These are phyloP conservation scores for Tachina grossa DNA, from an alignment of 2,888 invertebrate species.

Conservation along the genomic window DNA sequence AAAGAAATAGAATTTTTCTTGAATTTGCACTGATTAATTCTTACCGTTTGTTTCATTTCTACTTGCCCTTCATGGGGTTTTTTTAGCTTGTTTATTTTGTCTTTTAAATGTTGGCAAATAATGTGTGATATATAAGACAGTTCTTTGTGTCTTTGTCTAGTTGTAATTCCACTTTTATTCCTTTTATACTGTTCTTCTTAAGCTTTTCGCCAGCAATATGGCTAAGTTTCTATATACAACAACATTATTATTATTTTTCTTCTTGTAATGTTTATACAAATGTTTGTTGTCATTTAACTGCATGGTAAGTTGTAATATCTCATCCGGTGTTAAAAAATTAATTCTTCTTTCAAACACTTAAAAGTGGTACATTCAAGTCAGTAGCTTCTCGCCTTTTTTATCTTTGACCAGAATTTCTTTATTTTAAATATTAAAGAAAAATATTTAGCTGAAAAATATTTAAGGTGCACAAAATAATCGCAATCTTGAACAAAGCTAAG, in stretches of 20 bases:
- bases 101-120: slow-evolving; percentile 24
- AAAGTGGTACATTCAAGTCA: no score
- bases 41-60: background rate
- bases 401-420: no score
- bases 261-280: background rate
- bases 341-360: no score
- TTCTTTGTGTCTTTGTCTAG: slow-evolving; percentile 21
- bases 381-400: no score
- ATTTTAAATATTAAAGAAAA: no score
- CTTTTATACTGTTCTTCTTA: slow-evolving; percentile 3
- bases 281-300: background rate
- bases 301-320: no score
- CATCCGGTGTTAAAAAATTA: no score
- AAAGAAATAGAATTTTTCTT: background rate
- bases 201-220: background rate
- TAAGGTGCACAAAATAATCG: no score
- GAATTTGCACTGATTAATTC: slow-evolving; percentile 9
- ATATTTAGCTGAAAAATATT: no score
- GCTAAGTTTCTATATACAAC: background rate
- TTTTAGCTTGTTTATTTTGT: slow-evolving; percentile 24
- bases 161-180: slow-evolving; percentile 8
- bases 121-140: slow-evolving; percentile 39
- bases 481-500: no score
- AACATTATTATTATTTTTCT: background rate
- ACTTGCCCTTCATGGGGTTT: slow-evolving; percentile 23